Base-by-base conservation (phyloP, 2,888 invertebrate species). In the Acanthoscelides obtectus region DNA sequence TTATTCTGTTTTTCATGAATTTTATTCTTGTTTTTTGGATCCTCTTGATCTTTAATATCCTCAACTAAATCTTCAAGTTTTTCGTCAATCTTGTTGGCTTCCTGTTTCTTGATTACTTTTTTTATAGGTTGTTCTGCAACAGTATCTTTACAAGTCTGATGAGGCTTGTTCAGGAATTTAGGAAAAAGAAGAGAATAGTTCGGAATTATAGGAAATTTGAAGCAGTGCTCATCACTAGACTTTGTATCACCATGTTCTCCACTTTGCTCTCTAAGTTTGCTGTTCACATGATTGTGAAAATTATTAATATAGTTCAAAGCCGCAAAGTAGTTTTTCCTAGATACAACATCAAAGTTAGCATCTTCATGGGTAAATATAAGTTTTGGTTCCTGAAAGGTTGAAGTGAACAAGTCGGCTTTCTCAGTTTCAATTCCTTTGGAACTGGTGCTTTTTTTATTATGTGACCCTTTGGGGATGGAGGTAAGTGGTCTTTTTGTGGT, bases 281-380 rank as follows among this genome's bases (percentile, higher is more conserved):
- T 65, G 70, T 77, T 78, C 66, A 78, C 72, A n/a, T 64, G 68
- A 3, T 70, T 66, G 65, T 77, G 78, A 64, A 74, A 73, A 19
- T 45, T 69, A 70, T 78, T 78, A 3, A 78, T 68, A 64, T 75
- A 76, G 3, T 71, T n/a, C 70, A 78, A 68, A 2, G 77, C 75
- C 27, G 21, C 19, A n/a, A 19, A n/a, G 20, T 76, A 76, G 1
- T 63, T 22, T 22, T 45, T 70, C 22, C 25, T 72, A 45, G 67
- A 73, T 27, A 72, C 74, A 66, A 69, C 68, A 64, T 71, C 66
- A 8, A 75, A 72, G 22, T 67, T 69, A 4, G 74, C 66, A 21
- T 73, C 70, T 0, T 73, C 70, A 20, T 73, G 65, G 65, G 25
- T 25, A 25, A 25, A 3, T 25, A 25, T 8, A 45, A 45, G 6